phyloP scores from a whole-genome alignment of 2,113 vertebrate genomes.

The Vombatus ursinus region DNA sequence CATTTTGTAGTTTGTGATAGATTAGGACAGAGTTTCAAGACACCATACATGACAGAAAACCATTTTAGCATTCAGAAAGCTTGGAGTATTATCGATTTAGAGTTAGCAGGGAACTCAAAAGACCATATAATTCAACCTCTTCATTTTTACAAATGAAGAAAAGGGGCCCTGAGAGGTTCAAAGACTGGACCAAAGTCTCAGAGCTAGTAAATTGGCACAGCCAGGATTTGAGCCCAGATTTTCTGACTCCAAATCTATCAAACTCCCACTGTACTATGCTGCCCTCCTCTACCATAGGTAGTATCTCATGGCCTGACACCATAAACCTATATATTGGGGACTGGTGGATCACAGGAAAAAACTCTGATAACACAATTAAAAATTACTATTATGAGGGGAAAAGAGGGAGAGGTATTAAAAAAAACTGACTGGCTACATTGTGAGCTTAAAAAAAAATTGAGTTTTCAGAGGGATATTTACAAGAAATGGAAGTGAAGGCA shows the following conservation, averaged over 20 bases:
- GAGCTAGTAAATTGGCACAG: neutral
- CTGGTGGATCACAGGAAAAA: neutral
- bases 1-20: neutral
- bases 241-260: neutral
- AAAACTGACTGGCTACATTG: neutral
- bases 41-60: neutral
- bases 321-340: neutral
- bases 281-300: neutral
- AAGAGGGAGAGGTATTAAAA: neutral
- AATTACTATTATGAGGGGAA: neutral
- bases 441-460: neutral
- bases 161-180: neutral
- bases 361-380: neutral
- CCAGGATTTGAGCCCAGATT: neutral
- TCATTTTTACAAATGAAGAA: neutral
- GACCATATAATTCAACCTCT: neutral
- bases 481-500: neutral
- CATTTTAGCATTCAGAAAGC: neutral
- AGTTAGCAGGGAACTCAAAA: neutral
- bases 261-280: neutral
- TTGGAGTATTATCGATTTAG: neutral
- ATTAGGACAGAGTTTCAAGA: neutral
- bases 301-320: neutral
- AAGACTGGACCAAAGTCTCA: neutral
- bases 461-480: neutral